A percentile compares a stretch with the other conserved stretches of the same genome.
Evolutionary conservation across 53 echinoderm and acorn worm genomes (phyloP).

Genomic region (Holothuria leucospilota): DNA sequence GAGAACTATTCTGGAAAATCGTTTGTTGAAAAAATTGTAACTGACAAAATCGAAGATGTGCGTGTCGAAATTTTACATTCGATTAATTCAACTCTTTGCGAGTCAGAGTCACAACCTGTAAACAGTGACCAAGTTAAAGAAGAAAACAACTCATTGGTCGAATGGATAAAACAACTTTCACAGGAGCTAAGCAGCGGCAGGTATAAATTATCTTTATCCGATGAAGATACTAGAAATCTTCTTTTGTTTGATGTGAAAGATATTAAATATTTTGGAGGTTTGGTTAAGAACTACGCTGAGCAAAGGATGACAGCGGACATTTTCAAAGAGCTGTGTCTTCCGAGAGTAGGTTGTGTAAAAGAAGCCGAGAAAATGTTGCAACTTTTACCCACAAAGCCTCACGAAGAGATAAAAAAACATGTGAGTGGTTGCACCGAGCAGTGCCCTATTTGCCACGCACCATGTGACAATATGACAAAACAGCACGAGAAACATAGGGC

Average conservation of each 20-base stretch:
- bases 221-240: slow-evolving; percentile 1
- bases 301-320: background rate
- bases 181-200: background rate
- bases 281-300: background rate
- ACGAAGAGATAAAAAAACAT: slow-evolving; percentile 10
- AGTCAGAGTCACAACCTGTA: too few species aligned
- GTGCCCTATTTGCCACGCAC: slow-evolving; percentile 26
- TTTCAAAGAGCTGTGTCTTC: background rate
- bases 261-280: background rate
- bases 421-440: slow-evolving; percentile 5
- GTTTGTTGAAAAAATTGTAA: background rate
- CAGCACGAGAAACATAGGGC: slow-evolving; percentile 42
- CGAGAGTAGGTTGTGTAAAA: background rate
- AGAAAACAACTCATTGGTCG: background rate
- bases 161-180: slow-evolving; percentile 1
- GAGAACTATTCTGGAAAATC: background rate
- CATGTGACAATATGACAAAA: slow-evolving; percentile 41
- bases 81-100: background rate
- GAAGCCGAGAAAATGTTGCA: background rate
- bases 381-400: slow-evolving; percentile 11
- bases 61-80: background rate
- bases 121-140: too few species aligned
- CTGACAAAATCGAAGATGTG: background rate
- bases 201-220: background rate
- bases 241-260: slow-evolving; percentile 16